Percentiles rank a stretch among this genome's conserved stretches.
phyloP scores from a whole-genome alignment of 2,113 vertebrate genomes.

The Hystrix cristata region DNA sequence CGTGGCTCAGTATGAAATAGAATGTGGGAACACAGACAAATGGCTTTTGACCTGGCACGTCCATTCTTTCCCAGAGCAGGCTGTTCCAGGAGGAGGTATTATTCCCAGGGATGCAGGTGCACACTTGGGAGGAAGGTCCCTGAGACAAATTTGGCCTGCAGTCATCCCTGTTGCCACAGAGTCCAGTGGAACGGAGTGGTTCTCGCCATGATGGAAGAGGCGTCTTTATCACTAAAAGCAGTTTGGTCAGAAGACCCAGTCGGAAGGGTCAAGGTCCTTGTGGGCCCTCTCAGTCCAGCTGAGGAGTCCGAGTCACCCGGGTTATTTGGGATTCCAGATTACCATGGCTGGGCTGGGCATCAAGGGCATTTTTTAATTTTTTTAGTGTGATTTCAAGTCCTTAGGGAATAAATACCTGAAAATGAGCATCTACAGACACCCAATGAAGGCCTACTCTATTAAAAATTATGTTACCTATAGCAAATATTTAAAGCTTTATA shows the following conservation, averaged over 20 bases:
- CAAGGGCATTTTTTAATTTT: slow-evolving; percentile 1
- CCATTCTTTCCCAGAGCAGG: not conserved
- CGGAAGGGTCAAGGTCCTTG: not conserved
- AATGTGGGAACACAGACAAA: not conserved
- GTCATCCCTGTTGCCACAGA: not conserved
- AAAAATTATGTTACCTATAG: not conserved
- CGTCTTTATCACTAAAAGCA: not conserved
- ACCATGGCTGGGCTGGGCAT: not conserved
- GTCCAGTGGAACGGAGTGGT: not conserved
- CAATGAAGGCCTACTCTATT: not conserved
- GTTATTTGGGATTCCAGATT: not conserved
- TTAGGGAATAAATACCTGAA: not conserved
- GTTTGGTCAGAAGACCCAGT: not conserved
- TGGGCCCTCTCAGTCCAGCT: not conserved
- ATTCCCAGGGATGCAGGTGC: not conserved
- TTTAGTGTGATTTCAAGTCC: not conserved
- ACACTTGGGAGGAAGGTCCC: not conserved
- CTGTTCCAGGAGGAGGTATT: not conserved
- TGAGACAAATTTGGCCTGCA: not conserved
- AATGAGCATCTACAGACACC: not conserved
- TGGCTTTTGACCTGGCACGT: not conserved
- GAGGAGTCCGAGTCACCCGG: not conserved
- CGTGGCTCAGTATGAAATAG: not conserved
- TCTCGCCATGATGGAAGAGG: not conserved
- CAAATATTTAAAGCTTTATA: not conserved